Evolutionary conservation across 2,113 vertebrate species (phyloP), one percentile per base, ranked within the genome.

Genomic region (Oncorhynchus kisutch): DNA sequence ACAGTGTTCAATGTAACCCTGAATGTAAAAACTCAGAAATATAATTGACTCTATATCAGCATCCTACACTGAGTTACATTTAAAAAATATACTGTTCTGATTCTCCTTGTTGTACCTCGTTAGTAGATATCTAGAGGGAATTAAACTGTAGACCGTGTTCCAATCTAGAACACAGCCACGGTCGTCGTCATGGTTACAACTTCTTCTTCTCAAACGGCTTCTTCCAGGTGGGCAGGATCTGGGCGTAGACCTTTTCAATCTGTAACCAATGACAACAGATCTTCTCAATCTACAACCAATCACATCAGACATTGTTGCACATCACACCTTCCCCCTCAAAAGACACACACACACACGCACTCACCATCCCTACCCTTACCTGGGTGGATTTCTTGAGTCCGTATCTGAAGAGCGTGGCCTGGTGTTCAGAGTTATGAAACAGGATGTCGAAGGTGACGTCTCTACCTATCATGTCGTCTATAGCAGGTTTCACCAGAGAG

Each of bases 371-470:
- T 45, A 45, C 39, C 39, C 57, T 79, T 54, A 93, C 92, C 91
- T 94, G 93, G 13, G 87, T 71, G 0, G 94, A 94, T 49, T 90
- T 92, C 86, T 94, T 94, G 2, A 94, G 74, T 24, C 94, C 94
- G 7, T 94, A 92, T 78, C 93, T 86, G 71, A 93, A 82, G n/a
- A 92, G 81, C 0, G 90, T 94, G 2, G 93, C 94, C 88, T 94
- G 94, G 78, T 94, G 94, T 79, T 94, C 94, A 24, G 92, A 93
- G 92, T 94, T 94, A 78, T 94, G 92, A 54, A 94, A 94, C 77
- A 94, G 82, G 82, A 94, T 91, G 78, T 94, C 94, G 5, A 92
- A 94, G 8, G 93, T 94, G 71, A 93, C 78, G 48, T 88, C 79
- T 4, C 85, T 91, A 2, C 89, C 91, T 74, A 94, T 73, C 79